Percentiles rank a stretch among this genome's conserved stretches.
These are phyloP conservation scores for Gallinago jamesoni DNA, from an alignment of 2,113 vertebrate species.

Conservation along the genomic window DNA sequence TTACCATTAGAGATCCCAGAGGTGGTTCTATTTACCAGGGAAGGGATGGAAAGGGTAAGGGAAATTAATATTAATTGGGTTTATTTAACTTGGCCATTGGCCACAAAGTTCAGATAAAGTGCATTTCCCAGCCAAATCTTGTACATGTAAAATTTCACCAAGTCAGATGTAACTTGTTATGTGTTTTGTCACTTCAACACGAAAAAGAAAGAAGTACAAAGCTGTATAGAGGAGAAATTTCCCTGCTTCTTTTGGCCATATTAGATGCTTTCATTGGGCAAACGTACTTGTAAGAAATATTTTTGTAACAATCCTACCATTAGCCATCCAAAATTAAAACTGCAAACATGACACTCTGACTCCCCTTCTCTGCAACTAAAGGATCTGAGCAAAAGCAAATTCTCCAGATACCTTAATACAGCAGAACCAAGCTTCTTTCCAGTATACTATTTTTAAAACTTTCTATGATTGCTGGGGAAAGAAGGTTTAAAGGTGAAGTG, in stretches of 20 bases:
- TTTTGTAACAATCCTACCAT: not conserved
- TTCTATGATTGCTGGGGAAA: not conserved
- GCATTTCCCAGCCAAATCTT: slow-evolving; percentile 55
- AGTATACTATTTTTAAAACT: not conserved
- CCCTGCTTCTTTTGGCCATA: slow-evolving; percentile 8
- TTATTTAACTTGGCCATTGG: slow-evolving; percentile 76
- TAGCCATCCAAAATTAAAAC: slow-evolving; percentile 1
- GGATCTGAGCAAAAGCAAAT: slow-evolving; percentile 1
- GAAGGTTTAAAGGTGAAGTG: not conserved
- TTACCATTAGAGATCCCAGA: slow-evolving; percentile 67
- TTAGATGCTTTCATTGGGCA: slow-evolving; percentile 12
- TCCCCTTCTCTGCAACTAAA: not conserved
- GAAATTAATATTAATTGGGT: slow-evolving; percentile 80
- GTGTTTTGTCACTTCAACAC: slow-evolving; percentile 43
- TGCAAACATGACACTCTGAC: not conserved
- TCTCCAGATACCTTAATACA: not conserved
- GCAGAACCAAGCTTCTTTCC: not conserved
- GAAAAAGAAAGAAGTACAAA: not conserved
- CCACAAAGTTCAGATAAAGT: slow-evolving; percentile 77
- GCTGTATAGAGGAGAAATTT: not conserved
- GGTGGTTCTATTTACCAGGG: slow-evolving; percentile 73
- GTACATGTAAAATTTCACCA: slow-evolving; percentile 56
- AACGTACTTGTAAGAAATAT: slow-evolving; percentile 1
- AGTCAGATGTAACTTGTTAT: slow-evolving; percentile 58
- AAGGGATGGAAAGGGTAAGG: slow-evolving; percentile 67